These are phyloP conservation scores for Chaetodon trifasciatus DNA, from an alignment of 2,797 vertebrate genomes.

Conservation along the genomic window DNA sequence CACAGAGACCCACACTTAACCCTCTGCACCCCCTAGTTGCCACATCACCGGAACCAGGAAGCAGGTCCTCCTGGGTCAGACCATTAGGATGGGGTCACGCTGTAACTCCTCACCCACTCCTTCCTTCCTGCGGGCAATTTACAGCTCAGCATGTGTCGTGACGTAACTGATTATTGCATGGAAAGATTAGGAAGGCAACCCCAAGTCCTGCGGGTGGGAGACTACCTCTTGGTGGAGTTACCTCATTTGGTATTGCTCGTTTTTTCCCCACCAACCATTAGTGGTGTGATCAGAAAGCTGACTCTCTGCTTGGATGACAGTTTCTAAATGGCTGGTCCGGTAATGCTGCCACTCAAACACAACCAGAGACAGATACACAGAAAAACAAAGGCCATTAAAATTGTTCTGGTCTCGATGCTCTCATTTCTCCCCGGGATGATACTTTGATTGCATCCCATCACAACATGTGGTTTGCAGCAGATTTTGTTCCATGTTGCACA, in stretches of 20 bases:
- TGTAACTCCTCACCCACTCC: constrained; percentile 60
- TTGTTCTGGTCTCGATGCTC: constrained; percentile 50
- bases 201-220: constrained; percentile 49
- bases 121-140: constrained; percentile 44
- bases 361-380: constrained; percentile 31
- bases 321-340: constrained; percentile 39
- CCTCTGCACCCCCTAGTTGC: constrained; percentile 16
- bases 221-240: constrained; percentile 43
- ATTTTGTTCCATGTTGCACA: constrained; percentile 71
- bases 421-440: constrained; percentile 59
- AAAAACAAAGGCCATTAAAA: constrained; percentile 55
- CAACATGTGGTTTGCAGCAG: constrained; percentile 72
- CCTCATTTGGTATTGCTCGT: constrained; percentile 54
- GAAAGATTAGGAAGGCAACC: constrained; percentile 64
- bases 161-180: constrained; percentile 67
- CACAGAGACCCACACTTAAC: constrained; percentile 50
- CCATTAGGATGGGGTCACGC: constrained; percentile 37
- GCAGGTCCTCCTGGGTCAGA: constrained; percentile 44
- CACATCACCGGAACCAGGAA: constrained; percentile 54
- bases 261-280: constrained; percentile 62
- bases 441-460: constrained; percentile 68
- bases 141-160: constrained; percentile 55
- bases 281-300: constrained; percentile 40
- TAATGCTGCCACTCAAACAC: constrained; percentile 49
- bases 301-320: constrained; percentile 44